Percentiles rank a stretch among this genome's conserved stretches.
These are phyloP conservation scores for Heliangelus exortis DNA, from an alignment of 2,797 vertebrate species.

Conservation along the genomic window DNA sequence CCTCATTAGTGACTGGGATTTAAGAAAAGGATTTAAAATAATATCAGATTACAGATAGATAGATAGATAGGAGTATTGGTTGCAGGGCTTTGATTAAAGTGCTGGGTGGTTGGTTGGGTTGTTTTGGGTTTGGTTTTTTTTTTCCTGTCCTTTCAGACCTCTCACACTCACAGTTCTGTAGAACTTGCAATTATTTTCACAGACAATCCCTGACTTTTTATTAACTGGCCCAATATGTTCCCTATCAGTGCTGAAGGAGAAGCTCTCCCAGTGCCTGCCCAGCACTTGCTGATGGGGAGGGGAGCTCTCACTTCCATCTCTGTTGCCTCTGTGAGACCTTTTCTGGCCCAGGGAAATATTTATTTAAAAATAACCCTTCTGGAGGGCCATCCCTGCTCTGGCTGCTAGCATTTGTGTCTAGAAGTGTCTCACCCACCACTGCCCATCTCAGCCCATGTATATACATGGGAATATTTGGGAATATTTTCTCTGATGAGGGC, in stretches of 20 bases:
- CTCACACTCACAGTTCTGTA: background rate
- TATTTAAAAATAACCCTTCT: background rate
- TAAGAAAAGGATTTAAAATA: conserved; percentile 68
- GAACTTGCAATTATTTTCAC: background rate
- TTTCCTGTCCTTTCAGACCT: conserved; percentile 3
- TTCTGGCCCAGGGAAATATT: background rate
- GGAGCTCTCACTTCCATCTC: background rate
- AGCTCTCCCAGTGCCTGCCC: background rate
- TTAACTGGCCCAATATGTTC: background rate
- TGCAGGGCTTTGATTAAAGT: conserved; percentile 61
- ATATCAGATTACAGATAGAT: conserved; percentile 42
- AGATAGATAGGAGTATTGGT: background rate
- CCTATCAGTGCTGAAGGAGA: background rate
- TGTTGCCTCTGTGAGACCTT: background rate
- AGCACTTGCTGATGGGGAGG: fast-evolving
- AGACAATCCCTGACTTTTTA: background rate
- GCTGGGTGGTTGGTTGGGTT: background rate
- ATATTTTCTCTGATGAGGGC: background rate
- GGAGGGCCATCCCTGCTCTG: background rate
- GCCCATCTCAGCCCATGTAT: background rate
- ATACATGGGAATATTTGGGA: background rate
- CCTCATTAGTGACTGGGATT: conserved; percentile 63
- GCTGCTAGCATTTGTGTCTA: background rate
- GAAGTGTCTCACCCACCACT: background rate
- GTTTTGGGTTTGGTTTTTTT: too few relatives aligned